A percentile compares a stretch with the other conserved stretches of the same genome.
phyloP scores from a whole-genome alignment of 1,140 invertebrate genomes.

The Fopius arisanus region DNA sequence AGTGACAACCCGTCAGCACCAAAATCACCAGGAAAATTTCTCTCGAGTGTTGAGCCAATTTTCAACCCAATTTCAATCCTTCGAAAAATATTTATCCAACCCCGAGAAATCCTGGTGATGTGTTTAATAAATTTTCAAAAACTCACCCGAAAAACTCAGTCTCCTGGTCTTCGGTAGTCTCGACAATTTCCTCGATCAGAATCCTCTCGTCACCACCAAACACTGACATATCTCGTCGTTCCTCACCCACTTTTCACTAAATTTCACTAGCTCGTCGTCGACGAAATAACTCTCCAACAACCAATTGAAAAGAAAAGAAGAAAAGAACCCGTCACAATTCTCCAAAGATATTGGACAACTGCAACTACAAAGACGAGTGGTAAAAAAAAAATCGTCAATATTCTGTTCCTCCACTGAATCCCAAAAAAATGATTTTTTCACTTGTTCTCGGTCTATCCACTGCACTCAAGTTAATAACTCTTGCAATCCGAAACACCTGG shows the following conservation, averaged over 20 bases:
- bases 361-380: too few species aligned
- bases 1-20: too few species aligned
- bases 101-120: neutral
- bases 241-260: constrained; percentile 32
- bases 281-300: neutral
- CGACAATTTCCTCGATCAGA: constrained; percentile 63
- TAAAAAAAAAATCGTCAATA: constrained; percentile 8
- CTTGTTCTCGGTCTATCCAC: too few species aligned
- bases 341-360: too few species aligned
- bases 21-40: too few species aligned
- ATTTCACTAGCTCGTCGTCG: constrained; percentile 20
- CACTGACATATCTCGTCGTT: constrained; percentile 62
- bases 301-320: too few species aligned
- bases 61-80: neutral
- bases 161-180: constrained; percentile 57
- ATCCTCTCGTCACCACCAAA: constrained; percentile 57
- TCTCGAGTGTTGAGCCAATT: too few species aligned
- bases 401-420: neutral
- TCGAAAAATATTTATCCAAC: neutral
- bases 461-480: too few species aligned
- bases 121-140: neutral
- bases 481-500: too few species aligned
- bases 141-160: constrained; percentile 60
- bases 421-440: too few species aligned
- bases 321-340: too few species aligned